Percentiles rank a stretch among this genome's conserved stretches.
Conservation (phyloP, 2,888 invertebrate species). For the Hypomecis punctinalis region DNA sequence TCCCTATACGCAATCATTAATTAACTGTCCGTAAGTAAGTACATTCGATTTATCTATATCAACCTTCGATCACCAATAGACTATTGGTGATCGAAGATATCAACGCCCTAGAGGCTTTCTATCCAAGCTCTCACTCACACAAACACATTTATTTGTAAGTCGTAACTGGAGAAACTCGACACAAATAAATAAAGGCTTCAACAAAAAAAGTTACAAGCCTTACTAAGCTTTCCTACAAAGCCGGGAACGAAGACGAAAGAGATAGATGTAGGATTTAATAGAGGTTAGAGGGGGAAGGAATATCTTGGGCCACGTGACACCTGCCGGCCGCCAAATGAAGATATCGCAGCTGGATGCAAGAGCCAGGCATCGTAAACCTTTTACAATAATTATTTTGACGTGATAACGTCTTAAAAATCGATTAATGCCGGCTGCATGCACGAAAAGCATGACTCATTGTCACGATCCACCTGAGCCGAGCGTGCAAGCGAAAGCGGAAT, state of each 20-base stretch:
- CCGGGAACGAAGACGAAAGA: slow-evolving; percentile 66
- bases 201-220: slow-evolving; percentile 63
- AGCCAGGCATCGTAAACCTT: slow-evolving; percentile 60
- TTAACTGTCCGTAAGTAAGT: not conserved
- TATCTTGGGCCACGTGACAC: slow-evolving; percentile 76
- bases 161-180: slow-evolving; percentile 66
- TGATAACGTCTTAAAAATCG: too few relatives aligned
- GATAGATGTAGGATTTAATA: slow-evolving; percentile 46
- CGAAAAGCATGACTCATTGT: too few relatives aligned
- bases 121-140: slow-evolving; percentile 41
- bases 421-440: too few relatives aligned
- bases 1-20: too few relatives aligned
- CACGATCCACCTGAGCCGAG: too few relatives aligned
- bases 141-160: slow-evolving; percentile 58
- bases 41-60: not conserved
- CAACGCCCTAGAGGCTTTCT: slow-evolving; percentile 16
- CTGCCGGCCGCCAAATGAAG: slow-evolving; percentile 84
- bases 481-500: too few relatives aligned
- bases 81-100: too few relatives aligned
- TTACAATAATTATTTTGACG: not conserved
- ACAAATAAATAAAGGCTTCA: slow-evolving; percentile 79
- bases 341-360: slow-evolving; percentile 83
- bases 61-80: too few relatives aligned
- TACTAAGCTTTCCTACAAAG: slow-evolving; percentile 72
- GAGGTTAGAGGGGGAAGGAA: slow-evolving; percentile 55